Percentiles rank a stretch among this genome's conserved stretches.
Evolutionary conservation across 2,888 invertebrate species (phyloP).

Genomic region (Drosophila meridionalis): DNA sequence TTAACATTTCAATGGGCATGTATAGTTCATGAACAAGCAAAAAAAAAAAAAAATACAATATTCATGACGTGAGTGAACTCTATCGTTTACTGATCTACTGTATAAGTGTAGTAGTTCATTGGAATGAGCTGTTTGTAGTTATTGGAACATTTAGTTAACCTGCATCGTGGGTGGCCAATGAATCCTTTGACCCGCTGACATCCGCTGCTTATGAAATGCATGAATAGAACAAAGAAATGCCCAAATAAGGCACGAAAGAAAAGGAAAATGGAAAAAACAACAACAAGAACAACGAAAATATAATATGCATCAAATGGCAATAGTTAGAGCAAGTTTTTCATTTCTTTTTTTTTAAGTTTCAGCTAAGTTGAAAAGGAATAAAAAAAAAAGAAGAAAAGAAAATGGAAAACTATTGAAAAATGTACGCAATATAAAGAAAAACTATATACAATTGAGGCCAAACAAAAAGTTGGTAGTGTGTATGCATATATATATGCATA

Average conservation of each 20-base stretch:
- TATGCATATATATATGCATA: slow-evolving; percentile 16
- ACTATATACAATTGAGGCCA: slow-evolving; percentile 15
- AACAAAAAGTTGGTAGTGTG: slow-evolving; percentile 9
- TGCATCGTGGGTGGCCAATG: slow-evolving; percentile 92
- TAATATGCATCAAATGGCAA: slow-evolving; percentile 47
- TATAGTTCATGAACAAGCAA: slow-evolving; percentile 2
- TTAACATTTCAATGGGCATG: background rate
- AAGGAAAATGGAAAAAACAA: slow-evolving; percentile 35
- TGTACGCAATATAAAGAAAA: slow-evolving; percentile 1
- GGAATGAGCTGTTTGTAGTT: background rate
- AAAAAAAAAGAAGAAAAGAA: slow-evolving; percentile 9
- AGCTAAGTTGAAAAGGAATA: slow-evolving; percentile 39
- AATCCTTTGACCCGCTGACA: slow-evolving; percentile 92
- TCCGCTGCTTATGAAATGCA: slow-evolving; percentile 87
- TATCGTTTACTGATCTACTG: slow-evolving; percentile 1
- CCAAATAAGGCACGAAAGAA: slow-evolving; percentile 24
- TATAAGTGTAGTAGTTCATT: background rate
- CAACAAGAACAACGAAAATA: slow-evolving; percentile 56
- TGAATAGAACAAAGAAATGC: slow-evolving; percentile 60
- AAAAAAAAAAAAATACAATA: background rate
- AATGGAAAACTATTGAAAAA: slow-evolving; percentile 3
- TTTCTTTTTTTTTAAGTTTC: slow-evolving; percentile 8
- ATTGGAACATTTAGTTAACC: slow-evolving; percentile 86
- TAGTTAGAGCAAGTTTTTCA: slow-evolving; percentile 19
- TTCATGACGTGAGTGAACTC: slow-evolving; percentile 7